These are phyloP conservation scores for Argyresthia albistria DNA, from an alignment of 2,888 invertebrate genomes.

Conservation along the genomic window DNA sequence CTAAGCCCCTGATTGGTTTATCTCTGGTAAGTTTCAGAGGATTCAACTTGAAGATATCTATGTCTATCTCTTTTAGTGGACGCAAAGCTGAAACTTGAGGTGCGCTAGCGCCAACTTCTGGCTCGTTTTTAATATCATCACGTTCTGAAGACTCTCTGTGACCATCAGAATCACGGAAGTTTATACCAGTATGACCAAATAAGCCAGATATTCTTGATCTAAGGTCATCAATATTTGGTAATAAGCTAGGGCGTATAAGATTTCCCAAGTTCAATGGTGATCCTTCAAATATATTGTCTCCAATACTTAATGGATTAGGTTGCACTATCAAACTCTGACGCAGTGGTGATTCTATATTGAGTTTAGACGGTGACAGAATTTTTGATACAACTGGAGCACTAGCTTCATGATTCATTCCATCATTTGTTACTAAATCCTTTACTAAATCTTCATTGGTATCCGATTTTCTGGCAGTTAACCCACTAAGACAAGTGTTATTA, in stretches of 20 bases:
- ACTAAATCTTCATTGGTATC: too few relatives aligned
- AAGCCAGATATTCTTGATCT: neutral
- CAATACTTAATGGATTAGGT: neutral
- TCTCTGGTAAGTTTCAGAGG: conserved; percentile 18
- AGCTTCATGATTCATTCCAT: neutral
- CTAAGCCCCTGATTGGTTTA: conserved; percentile 11
- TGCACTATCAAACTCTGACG: conserved; percentile 2
- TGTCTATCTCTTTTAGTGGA: conserved; percentile 24
- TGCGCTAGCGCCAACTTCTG: conserved; percentile 30
- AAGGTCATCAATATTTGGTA: conserved; percentile 1
- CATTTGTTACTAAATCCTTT: too few relatives aligned
- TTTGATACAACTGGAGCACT: neutral
- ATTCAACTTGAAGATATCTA: conserved; percentile 27
- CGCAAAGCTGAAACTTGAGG: conserved; percentile 15
- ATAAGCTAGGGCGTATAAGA: neutral
- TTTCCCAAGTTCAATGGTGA: neutral
- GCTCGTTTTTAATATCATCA: conserved; percentile 15
- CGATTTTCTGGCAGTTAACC: too few relatives aligned
- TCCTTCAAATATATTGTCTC: neutral
- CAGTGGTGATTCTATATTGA: neutral
- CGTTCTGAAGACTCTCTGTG: neutral
- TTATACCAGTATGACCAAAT: neutral
- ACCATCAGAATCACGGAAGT: neutral
- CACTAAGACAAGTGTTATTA: too few relatives aligned
- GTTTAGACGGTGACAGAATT: neutral